Evolutionary conservation across 1,140 invertebrate species (phyloP).

Genomic region (Drosophila pseudoananassae): DNA sequence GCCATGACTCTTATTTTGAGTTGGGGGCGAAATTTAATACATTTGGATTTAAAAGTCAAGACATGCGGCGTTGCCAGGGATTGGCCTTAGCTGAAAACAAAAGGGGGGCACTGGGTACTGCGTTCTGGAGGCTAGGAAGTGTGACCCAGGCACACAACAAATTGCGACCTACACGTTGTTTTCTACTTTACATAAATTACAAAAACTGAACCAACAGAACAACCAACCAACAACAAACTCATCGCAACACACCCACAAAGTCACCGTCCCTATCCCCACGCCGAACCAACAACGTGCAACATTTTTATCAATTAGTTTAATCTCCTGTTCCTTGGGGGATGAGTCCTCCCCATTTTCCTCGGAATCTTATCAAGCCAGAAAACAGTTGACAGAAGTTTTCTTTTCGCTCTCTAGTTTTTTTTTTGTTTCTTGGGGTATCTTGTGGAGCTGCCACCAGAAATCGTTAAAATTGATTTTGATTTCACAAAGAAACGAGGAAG

Average conservation of each 20-base stretch:
- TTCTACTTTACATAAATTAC: slow-evolving; percentile 81
- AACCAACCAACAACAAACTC: no score
- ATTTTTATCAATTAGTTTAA: slow-evolving; percentile 83
- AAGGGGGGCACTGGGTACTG: neutral
- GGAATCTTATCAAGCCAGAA: slow-evolving; percentile 25
- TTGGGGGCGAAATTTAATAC: slow-evolving; percentile 73
- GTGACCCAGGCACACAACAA: slow-evolving; percentile 70
- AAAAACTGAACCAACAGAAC: slow-evolving; percentile 54
- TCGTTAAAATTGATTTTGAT: slow-evolving; percentile 81
- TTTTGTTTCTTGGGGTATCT: neutral
- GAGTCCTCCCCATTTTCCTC: slow-evolving; percentile 6
- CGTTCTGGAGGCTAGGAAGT: slow-evolving; percentile 7
- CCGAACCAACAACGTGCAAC: slow-evolving; percentile 64
- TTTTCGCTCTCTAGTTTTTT: slow-evolving; percentile 3
- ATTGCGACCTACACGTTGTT: slow-evolving; percentile 77
- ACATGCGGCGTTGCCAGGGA: slow-evolving; percentile 74
- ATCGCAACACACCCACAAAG: slow-evolving; percentile 36
- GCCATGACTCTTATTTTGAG: slow-evolving; percentile 45
- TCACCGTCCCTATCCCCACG: slow-evolving; percentile 41
- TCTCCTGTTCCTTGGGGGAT: slow-evolving; percentile 52
- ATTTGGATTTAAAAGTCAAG: slow-evolving; percentile 82
- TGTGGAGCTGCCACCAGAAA: slow-evolving; percentile 44
- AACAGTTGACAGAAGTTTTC: slow-evolving; percentile 63
- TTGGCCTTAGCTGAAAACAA: slow-evolving; percentile 15
- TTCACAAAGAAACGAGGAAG: slow-evolving; percentile 40